Percentiles rank a stretch among this genome's conserved stretches.
Conservation (phyloP, 2,888 invertebrate species). For the Mimumesa dahlbomi region DNA sequence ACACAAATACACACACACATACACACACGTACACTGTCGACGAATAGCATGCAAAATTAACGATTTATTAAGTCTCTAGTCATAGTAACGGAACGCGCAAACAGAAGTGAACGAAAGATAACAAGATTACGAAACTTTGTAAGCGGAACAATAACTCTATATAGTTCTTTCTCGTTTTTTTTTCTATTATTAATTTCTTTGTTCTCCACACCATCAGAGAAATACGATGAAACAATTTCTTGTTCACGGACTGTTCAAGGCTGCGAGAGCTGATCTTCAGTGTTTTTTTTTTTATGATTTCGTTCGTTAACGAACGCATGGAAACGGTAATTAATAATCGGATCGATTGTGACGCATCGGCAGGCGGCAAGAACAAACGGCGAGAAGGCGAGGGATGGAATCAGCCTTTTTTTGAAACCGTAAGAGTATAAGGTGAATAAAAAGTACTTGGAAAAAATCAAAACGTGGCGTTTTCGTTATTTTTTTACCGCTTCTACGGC, state of each 20-base stretch:
- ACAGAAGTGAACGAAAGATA: constrained; percentile 21
- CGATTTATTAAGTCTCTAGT: constrained; percentile 74
- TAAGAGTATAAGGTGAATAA: constrained; percentile 69
- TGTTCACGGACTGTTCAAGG: constrained; percentile 31
- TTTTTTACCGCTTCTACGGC: constrained; percentile 43
- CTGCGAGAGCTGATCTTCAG: constrained; percentile 31
- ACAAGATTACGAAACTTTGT: constrained; percentile 33
- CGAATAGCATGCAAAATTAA: constrained; percentile 65
- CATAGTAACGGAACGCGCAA: constrained; percentile 66
- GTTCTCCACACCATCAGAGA: background rate
- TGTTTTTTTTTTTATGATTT: constrained; percentile 28
- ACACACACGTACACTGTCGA: constrained; percentile 44
- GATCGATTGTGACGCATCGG: constrained; percentile 38
- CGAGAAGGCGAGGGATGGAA: constrained; percentile 41
- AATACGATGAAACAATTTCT: constrained; percentile 2
- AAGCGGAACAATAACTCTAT: constrained; percentile 12
- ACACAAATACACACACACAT: constrained; percentile 29
- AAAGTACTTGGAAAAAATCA: constrained; percentile 65
- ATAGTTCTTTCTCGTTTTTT: constrained; percentile 8
- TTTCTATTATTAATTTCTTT: background rate
- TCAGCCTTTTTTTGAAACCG: constrained; percentile 55
- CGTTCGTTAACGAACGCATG: constrained; percentile 21
- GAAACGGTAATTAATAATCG: constrained; percentile 9
- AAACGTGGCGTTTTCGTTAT: constrained; percentile 56
- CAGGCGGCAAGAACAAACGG: constrained; percentile 34